Base-by-base conservation (phyloP, 2,113 vertebrate species). In the Panthera tigris region DNA sequence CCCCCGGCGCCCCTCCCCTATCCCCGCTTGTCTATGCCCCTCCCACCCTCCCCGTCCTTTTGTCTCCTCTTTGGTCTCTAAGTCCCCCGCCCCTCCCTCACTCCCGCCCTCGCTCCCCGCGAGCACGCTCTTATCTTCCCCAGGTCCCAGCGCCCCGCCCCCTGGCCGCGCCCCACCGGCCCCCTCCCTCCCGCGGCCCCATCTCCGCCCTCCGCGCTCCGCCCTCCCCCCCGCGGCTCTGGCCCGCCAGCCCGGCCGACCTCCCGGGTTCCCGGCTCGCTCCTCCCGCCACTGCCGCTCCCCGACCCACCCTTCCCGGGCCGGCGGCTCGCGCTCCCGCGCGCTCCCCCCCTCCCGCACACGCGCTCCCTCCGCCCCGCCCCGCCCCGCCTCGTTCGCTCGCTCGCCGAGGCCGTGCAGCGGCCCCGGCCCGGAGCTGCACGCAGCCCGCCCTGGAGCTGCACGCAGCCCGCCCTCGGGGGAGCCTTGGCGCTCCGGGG, bases 391-490 rank as follows among this genome's bases (percentile, higher is more conserved):
- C 91, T 74, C 36, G 50, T 76, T 57, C 31, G 31, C 66, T 36
- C 19, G 27, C 66, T 45, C 25, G 55, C 98, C 0, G 98, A 87
- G 50, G 65, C 96, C 73, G 95, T 98, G n/a, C 95, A 81, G 16
- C 98, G 97, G 81, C 31, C 94, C 98, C 98, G 0, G 85, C 98
- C 4, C 84, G 97, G 1, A 99, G 99, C 63, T 4, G 74, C 41
- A 19, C 23, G 27, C 83, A 41, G 89, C 39, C 89, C 19, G 85
- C 69, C 96, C 66, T 90, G 97, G 1, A 99, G 99, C 63, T 4
- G 74, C 41, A 19, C 23, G 27, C 83, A 41, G 89, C 39, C 89
- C 19, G 85, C 69, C 96, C 66, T 90, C 65, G 41, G 74, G 89
- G 76, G 39, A 95, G 89, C 84, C 66, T 89, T 0, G 29, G 76